Base-by-base conservation (phyloP, 2,113 vertebrate species). In the Chlorodrepanis virens region DNA sequence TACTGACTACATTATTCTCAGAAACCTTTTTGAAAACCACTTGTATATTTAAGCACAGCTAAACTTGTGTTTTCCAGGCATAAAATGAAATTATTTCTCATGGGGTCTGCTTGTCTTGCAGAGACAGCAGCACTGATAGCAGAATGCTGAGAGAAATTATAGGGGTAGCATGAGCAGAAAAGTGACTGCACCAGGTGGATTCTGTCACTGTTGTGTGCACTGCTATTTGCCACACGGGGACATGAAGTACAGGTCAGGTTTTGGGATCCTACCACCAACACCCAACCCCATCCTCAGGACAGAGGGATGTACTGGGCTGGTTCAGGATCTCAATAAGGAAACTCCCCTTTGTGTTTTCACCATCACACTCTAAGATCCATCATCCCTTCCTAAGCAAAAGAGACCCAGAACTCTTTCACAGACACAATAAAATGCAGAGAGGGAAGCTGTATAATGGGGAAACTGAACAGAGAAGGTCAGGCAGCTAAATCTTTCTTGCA, bases 291-390 rank as follows among this genome's bases (percentile, higher is more conserved):
- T 47, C 21, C 42, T 84, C 42, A 39, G 39, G 22, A 33, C 2
- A 71, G 39, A 35, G n/a, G 0, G 1, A 49, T 21, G 15, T 10
- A 28, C 19, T 29, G 6, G 14, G 3, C 21, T 4, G 2, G 42
- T 59, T 81, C 69, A 61, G 63, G 39, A 35, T 11, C 60, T 82
- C 2, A 0, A 12, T 54, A 15, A 35, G 35, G 60, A 67, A 78
- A 85, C 1, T 15, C 12, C 4, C 15, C 42, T 81, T 39, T n/a
- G 3, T 37, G 9, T 50, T 90, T 39, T 45, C 57, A 77, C 17
- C 25, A 35, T 35, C 56, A 79, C 25, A 35, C 13, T 7, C 13
- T 45, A 31, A 37, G 68, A 53, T 57, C 14, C 40, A 69, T 27
- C 49, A 65, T 47, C 8, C 45, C 8, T 52, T 12, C 50, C 35